Base-by-base conservation (phyloP, 2,888 invertebrate species). In the Hololepta plana region DNA sequence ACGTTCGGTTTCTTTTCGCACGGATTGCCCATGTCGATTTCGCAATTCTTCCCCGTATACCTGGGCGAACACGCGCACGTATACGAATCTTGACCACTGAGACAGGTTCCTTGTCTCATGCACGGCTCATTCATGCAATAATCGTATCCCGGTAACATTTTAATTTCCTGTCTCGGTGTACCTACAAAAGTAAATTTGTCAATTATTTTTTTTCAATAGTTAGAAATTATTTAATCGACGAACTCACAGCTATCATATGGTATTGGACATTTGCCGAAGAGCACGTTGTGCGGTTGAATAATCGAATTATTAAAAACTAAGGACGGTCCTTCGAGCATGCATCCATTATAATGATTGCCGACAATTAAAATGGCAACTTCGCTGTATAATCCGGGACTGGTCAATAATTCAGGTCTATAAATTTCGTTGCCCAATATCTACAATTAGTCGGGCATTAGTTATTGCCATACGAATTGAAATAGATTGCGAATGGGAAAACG, bases 11-110 rank as follows among this genome's bases (percentile, higher is more conserved):
- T 45, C 30, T 45, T 57, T 21, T 53, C 47, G 46, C 82, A 82
- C 1, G 76, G 76, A 37, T 74, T 66, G 26, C 80, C 81, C 48
- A 62, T 66, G 55, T 82, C 81, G 50, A 72, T 69, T 53, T 85
- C 75, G 57, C 88, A 88, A 57, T 84, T 82, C 58, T 76, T 76
- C 38, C 88, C 87, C 28, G 76, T 70, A 55, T 81, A 88, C 28
- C 84, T 69, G 15, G 81, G 72, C 30, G 73, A 65, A 59, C 88
- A 88, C 47, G 71, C 70, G 54, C 90, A 90, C 46, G 76, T 75
- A 54, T 84, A 87, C 51, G 60, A 64, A 45, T 84, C 82, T 35
- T 67, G 62, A 41, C 70, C 64, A 20, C 76, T 77, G 36, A 77
- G 69, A 55, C 82, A 84, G 23, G 66, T 69, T 28, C 84, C 85